Percentiles rank a stretch among this genome's conserved stretches.
Conservation (phyloP, 2,113 vertebrate species). For the Zosterops borbonicus region DNA sequence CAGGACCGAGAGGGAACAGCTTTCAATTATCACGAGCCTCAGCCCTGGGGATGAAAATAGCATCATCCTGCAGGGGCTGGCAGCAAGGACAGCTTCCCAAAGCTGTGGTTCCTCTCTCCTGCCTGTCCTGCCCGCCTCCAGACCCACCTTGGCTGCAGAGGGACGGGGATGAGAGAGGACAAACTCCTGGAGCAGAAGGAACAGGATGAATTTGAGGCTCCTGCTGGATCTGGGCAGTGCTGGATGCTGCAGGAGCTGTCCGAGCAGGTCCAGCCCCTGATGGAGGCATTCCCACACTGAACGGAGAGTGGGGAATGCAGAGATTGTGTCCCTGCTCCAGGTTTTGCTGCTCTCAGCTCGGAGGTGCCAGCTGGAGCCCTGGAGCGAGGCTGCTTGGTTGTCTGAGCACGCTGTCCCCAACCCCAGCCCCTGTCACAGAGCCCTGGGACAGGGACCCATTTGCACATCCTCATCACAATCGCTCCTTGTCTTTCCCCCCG, state of each 20-base stretch:
- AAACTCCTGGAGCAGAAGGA: not conserved
- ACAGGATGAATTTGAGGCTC: fast-evolving
- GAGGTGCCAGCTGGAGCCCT: not conserved
- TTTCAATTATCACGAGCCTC: not conserved
- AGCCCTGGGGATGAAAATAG: not conserved
- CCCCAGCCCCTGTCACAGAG: not conserved
- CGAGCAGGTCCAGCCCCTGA: too few relatives aligned
- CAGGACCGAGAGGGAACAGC: not conserved
- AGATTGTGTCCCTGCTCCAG: not conserved
- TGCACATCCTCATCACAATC: not conserved
- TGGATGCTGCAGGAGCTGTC: not conserved
- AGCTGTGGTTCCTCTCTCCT: not conserved
- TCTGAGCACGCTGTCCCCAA: not conserved
- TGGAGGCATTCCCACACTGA: fast-evolving
- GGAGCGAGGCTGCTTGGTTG: fast-evolving
- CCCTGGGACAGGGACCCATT: not conserved
- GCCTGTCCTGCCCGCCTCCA: not conserved
- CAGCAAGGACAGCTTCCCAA: not conserved
- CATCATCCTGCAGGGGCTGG: not conserved
- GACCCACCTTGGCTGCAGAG: not conserved
- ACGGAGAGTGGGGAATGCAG: not conserved
- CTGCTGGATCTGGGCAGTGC: not conserved
- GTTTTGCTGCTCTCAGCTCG: not conserved
- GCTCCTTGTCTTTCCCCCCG: not conserved
- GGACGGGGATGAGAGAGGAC: fast-evolving